Evolutionary conservation across 2,888 invertebrate species (phyloP), one percentile per base, ranked within the genome.

Genomic region (Sphinx pinastri): DNA sequence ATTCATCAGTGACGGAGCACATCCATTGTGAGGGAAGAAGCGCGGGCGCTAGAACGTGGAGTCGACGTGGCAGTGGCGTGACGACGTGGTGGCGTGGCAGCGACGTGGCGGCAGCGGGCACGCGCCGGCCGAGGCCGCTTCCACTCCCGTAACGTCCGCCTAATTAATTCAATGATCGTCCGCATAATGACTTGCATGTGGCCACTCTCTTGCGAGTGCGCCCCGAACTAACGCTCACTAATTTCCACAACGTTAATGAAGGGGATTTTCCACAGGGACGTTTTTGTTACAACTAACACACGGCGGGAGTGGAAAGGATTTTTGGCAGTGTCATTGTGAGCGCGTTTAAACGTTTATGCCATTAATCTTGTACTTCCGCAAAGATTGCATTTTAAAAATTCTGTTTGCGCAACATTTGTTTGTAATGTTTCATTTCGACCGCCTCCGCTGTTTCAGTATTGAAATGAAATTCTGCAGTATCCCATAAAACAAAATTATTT

Each of bases 141-240:
- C 88, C 86, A 84, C 82, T 80, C 81, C 58, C 79, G 80, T 82
- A 84, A 80, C 87, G 85, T 86, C 81, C 81, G 78, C 83, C 84
- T 91, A 91, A 92, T 93, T 93, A 93, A 93, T 92, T 93, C 92
- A 91, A 91, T 92, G 90, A 93, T 91, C 89, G 89, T 91, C 90
- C 88, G 87, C 90, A 91, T 92, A 92, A 92, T 93, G 91, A 93
- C 92, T 92, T 91, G 90, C 91, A 92, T 90, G 86, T 84, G 88
- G 86, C 86, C 82, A 83, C 85, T 86, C 85, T 82, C 84, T 83
- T 80, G 78, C 80, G 82, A 86, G 80, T 84, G 79, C 77, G 83
- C 85, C 86, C 84, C 85, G 79, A 88, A 91, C 90, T 91, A 90
- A 90, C 84, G 87, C 84, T 80, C 80, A 85, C 91, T 90, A 91